Evolutionary conservation across 2,113 vertebrate species (phyloP), one percentile per base, ranked within the genome.

Genomic region (Ictalurus punctatus): DNA sequence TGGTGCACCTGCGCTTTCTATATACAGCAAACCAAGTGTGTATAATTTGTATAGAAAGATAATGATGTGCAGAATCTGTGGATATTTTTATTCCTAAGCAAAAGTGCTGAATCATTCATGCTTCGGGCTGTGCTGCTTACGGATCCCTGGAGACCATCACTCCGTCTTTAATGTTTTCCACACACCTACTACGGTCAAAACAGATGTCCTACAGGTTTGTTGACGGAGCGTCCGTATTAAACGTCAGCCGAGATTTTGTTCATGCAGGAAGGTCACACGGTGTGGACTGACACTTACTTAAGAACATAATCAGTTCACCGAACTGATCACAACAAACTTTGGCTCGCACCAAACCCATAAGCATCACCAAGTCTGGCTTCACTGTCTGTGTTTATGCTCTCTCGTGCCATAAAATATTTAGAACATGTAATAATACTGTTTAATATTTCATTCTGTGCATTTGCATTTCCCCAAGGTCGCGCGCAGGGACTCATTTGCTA

Each of bases 331-430:
- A 52, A 25, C 59, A 65, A 17, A n/a, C 23, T 6, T 25, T 37
- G 23, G 34, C 13, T 63, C 82, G 58, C 54, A 86, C 52, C 21
- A 37, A 74, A 58, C 25, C 25, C 25, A 21, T 10, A 59, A 73
- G 2, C 37, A 63, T 23, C 54, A 58, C 71, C 34, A 84, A 54
- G 74, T 65, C 79, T 65, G 13, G n/a, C 48, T 82, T 58, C 19
- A 27, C 4, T 59, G 16, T 44, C 52, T 83, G 79, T 83, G 82
- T 73, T 61, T 71, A 10, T 86, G 79, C 86, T 83, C 61, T 90
- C 86, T 76, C 88, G 88, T 76, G 84, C 78, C 81, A 91, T 94
- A 79, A 93, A 95, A 95, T 94, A 94, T 93, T 94, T 86, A 94
- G 94, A 81, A 25, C 84, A 88, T 88, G 88, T 93, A 94, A 94